Base-by-base conservation (phyloP, 2,113 vertebrate genomes). In the Oriolus oriolus region DNA sequence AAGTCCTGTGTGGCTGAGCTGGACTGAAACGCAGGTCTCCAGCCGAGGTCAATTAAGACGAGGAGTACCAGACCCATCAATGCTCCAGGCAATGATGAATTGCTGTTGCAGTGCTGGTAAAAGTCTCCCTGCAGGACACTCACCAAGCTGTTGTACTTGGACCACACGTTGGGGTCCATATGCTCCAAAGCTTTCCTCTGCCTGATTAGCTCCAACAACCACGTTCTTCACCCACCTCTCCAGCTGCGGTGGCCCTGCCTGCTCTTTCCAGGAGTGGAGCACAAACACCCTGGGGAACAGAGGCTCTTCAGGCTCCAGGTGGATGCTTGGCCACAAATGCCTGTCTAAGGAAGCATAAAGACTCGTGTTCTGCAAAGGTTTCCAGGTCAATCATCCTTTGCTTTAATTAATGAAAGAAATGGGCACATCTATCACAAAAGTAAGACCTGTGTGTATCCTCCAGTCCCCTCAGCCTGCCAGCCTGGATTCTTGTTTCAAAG, bases 101-200 rank as follows among this genome's bases (percentile, higher is more conserved):
- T 94, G 91, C 68, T 97, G 93, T 87, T 96, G 95, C 96, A 96
- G 70, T 0, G 93, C 87, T 96, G 88, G 94, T 89, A 94, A 97
- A 97, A 97, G 95, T 81, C 91, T 97, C 94, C 95, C 96, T 95
- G 95, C 95, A 95, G 95, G 94, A 96, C 93, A 79, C 87, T 95
- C 93, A 96, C 93, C 95, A 97, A 96, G 96, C 96, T 97, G 96
- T 91, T 95, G 93, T 97, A 27, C 77, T 95, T 95, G 89, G 96
- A 94, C 89, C 96, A 91, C 96, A 96, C 95, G 27, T 60, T 95
- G 89, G 93, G 89, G 78, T 94, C 96, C 96, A 95, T 95, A 95
- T 97, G 96, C 84, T 95, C 87, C 91, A 79, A 91, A 97, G 84
- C 56, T 95, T 82, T 82, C 56, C 93, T 82, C 45, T 64, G 57